phyloP scores from a whole-genome alignment of 92 coral and sea anemone genomes.

The Micromussa lordhowensis region DNA sequence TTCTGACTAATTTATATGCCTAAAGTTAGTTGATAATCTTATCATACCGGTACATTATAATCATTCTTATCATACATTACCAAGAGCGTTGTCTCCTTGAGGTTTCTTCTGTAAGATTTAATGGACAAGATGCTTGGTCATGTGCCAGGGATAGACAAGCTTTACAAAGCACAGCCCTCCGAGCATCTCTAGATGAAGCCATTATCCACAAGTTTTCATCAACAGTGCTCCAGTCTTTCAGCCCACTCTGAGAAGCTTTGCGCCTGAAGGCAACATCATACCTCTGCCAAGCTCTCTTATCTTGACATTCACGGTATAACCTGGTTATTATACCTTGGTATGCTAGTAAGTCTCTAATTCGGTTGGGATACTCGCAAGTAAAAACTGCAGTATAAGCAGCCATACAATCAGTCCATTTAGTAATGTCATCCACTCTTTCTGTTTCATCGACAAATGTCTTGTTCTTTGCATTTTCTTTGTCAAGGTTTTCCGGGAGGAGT shows the following conservation, averaged over 20 bases:
- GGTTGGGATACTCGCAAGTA: slow-evolving; percentile 65
- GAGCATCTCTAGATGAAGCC: slow-evolving; percentile 91
- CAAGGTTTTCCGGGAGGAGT: slow-evolving; percentile 78
- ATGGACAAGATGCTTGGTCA: slow-evolving; percentile 83
- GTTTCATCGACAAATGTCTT: slow-evolving; percentile 69
- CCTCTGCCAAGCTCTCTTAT: slow-evolving; percentile 94
- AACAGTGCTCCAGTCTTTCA: slow-evolving; percentile 84
- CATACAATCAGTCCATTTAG: slow-evolving; percentile 97
- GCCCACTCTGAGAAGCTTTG: slow-evolving; percentile 84
- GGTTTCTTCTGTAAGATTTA: slow-evolving; percentile 59
- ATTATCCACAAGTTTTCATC: slow-evolving; percentile 95
- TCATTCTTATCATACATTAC: slow-evolving; percentile 11
- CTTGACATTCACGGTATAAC: slow-evolving; percentile 91
- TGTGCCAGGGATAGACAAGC: slow-evolving; percentile 90
- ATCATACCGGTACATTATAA: not conserved
- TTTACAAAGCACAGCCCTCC: slow-evolving; percentile 81
- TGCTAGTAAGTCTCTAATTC: slow-evolving; percentile 78
- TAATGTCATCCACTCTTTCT: slow-evolving; percentile 83
- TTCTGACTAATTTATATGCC: too few species aligned
- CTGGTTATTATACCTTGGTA: slow-evolving; percentile 86
- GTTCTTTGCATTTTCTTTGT: slow-evolving; percentile 41
- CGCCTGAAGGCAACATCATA: slow-evolving; percentile 97
- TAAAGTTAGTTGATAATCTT: too few species aligned
- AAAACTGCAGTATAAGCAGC: slow-evolving; percentile 81
- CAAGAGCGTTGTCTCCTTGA: slow-evolving; percentile 15